Evolutionary conservation across 2,113 vertebrate species (phyloP).

Genomic region (Sinocyclocheilus rhinocerous): DNA sequence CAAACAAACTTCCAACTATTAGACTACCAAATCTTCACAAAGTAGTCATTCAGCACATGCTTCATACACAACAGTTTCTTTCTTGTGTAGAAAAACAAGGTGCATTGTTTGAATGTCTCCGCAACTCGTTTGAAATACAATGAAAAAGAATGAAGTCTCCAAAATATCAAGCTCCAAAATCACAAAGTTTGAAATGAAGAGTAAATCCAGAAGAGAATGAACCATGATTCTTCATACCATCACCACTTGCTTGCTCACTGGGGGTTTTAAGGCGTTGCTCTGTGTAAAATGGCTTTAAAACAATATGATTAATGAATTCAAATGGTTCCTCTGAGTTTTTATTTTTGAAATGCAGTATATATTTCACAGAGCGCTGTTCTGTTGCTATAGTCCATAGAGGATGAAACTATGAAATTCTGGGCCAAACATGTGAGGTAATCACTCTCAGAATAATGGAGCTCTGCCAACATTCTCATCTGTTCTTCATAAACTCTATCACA

Average conservation of each 20-base stretch:
- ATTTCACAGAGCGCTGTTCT: neutral
- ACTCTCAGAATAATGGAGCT: constrained; percentile 42
- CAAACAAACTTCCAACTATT: no score
- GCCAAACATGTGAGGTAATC: constrained; percentile 27
- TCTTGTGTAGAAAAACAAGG: neutral
- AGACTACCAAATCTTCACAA: no score
- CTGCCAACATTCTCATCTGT: constrained; percentile 55
- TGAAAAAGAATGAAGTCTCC: neutral
- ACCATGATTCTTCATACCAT: neutral
- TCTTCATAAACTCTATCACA: constrained; percentile 45
- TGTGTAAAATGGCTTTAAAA: neutral
- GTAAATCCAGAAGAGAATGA: neutral
- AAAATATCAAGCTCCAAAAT: neutral
- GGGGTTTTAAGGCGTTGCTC: neutral
- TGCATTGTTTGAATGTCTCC: neutral
- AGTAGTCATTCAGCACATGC: neutral
- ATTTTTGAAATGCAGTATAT: constrained; percentile 3
- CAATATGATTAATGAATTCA: neutral
- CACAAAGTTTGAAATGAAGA: neutral
- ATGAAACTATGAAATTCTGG: constrained; percentile 20
- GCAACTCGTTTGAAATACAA: neutral
- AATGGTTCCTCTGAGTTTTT: neutral
- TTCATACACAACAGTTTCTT: neutral
- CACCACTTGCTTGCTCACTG: neutral
- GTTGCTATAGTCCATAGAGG: constrained; percentile 1